Percentiles rank a stretch among this genome's conserved stretches.
Evolutionary conservation across 2,797 vertebrate genomes (phyloP).

Genomic region (Pseudochromis fuscus): DNA sequence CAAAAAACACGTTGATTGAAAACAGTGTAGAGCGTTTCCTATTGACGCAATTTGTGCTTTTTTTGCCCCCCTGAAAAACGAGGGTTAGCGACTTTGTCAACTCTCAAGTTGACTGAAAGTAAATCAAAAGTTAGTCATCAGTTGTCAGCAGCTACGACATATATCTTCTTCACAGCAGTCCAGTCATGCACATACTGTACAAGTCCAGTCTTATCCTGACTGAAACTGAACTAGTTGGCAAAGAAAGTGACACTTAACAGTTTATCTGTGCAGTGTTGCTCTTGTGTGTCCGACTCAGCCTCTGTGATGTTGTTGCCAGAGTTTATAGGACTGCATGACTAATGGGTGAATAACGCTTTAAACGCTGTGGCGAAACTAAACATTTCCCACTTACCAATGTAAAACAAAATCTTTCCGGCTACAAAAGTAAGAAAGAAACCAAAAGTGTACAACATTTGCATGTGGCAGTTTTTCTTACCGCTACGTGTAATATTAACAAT

Average conservation of each 20-base stretch:
- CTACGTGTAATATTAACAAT: conserved; percentile 22
- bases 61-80: neutral
- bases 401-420: conserved; percentile 20
- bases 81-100: neutral
- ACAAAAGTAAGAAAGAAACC: conserved; percentile 1
- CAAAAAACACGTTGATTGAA: conserved; percentile 41
- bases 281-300: conserved; percentile 6
- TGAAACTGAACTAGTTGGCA: neutral
- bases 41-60: conserved; percentile 1
- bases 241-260: conserved; percentile 12
- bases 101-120: neutral
- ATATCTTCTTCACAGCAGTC: neutral
- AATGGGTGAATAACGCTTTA: conserved; percentile 32
- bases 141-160: neutral
- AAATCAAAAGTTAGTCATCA: neutral
- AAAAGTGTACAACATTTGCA: conserved; percentile 16
- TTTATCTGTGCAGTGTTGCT: neutral
- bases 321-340: conserved; percentile 44
- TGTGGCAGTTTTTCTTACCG: conserved; percentile 22
- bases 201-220: neutral
- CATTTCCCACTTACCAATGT: conserved; percentile 30
- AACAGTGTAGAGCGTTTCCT: conserved; percentile 38
- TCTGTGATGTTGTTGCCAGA: conserved; percentile 47
- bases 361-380: conserved; percentile 44
- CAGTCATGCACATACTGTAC: neutral